Percentiles rank a stretch among this genome's conserved stretches.
Evolutionary conservation across 2,797 vertebrate genomes (phyloP).

Genomic region (Meda fulgida): DNA sequence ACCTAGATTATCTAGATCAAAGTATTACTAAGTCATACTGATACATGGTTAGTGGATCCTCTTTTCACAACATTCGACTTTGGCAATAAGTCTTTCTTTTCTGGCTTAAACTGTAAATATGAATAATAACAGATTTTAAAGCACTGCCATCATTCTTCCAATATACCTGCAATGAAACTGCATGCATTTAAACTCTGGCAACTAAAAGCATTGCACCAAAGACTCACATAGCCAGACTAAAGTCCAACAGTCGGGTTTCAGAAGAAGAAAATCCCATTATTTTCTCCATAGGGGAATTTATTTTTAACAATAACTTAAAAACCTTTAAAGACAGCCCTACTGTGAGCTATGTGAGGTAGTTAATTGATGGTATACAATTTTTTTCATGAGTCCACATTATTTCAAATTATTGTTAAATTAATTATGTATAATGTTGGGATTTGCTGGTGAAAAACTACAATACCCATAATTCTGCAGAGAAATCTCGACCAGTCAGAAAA

Average conservation of each 20-base stretch:
- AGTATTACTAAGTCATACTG: conserved; percentile 11
- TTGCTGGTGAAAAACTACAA: neutral
- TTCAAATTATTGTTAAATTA: neutral
- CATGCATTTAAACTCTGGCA: neutral
- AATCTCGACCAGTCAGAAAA: neutral
- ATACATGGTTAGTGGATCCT: neutral
- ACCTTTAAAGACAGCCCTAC: neutral
- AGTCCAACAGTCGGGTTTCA: neutral
- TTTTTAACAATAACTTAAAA: neutral
- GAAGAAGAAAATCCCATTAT: neutral
- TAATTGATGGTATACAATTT: neutral
- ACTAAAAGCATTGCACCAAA: neutral
- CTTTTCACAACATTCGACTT: neutral
- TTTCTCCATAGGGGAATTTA: neutral
- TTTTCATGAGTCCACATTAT: neutral
- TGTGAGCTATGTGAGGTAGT: neutral
- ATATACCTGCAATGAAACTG: neutral
- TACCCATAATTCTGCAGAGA: neutral
- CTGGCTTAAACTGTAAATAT: neutral
- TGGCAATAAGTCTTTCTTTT: neutral
- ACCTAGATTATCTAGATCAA: conserved; percentile 33
- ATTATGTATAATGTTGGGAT: neutral
- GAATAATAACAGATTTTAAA: neutral
- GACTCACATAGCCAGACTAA: neutral
- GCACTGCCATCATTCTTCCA: neutral